These are phyloP conservation scores for Campylorhamphus procurvoides DNA, from an alignment of 2,113 vertebrate genomes.

Conservation along the genomic window DNA sequence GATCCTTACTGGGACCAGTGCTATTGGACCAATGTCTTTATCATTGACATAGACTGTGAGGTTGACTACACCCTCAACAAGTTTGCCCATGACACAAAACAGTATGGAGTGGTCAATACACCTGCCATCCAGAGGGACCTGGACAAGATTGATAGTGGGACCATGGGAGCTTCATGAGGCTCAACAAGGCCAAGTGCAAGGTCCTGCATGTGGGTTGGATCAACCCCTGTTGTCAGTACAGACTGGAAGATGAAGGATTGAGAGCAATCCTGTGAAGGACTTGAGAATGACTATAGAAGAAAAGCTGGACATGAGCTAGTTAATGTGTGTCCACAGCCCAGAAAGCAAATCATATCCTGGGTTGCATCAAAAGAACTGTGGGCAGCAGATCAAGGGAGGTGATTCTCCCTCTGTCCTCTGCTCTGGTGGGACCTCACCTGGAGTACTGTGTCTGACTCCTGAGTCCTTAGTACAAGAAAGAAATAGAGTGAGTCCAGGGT, in stretches of 20 bases:
- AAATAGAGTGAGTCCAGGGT: background rate
- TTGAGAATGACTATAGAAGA: background rate
- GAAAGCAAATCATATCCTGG: background rate
- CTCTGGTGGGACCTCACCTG: background rate
- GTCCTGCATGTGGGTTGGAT: background rate
- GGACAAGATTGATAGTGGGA: background rate
- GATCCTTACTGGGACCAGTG: background rate
- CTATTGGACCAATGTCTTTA: background rate
- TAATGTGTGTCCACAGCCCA: fast-evolving
- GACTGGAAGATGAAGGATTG: background rate
- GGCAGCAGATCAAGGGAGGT: background rate
- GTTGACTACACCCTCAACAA: background rate
- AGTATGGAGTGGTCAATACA: background rate
- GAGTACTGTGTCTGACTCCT: background rate
- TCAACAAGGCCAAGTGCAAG: background rate
- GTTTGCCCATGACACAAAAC: background rate
- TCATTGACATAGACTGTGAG: background rate
- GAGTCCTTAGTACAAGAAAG: background rate
- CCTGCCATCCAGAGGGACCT: background rate
- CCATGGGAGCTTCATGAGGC: background rate
- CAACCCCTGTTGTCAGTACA: background rate
- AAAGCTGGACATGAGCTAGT: background rate
- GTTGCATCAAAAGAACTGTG: background rate
- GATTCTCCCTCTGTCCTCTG: background rate
- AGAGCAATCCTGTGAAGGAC: background rate